Evolutionary conservation across 2,113 vertebrate genomes (phyloP).

Genomic region (Oncorhynchus gorbuscha): DNA sequence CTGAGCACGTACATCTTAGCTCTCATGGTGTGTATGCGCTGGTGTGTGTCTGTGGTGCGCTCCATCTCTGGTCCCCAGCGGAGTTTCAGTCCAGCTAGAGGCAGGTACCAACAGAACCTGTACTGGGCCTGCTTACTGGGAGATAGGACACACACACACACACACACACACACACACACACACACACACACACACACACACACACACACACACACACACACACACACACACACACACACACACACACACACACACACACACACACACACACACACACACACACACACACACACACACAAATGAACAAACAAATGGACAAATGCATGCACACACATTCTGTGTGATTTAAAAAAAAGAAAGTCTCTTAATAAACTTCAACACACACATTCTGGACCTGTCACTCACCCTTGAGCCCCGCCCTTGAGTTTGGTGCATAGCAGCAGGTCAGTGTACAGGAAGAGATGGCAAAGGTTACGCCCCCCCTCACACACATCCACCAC

Average conservation of each 20-base stretch:
- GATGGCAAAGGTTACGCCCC: constrained; percentile 65
- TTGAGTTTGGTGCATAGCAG: constrained; percentile 73
- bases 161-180: not conserved
- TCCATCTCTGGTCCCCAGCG: constrained; percentile 53
- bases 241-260: not conserved
- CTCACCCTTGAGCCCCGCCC: constrained; percentile 63
- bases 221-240: not conserved
- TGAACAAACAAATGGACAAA: not conserved
- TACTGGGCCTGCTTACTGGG: constrained; percentile 72
- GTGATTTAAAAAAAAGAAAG: no score
- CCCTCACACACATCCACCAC: constrained; percentile 67
- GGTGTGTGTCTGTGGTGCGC: constrained; percentile 43
- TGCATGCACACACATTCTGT: no score
- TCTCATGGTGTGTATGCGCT: constrained; percentile 60
- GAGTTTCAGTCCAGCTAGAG: constrained; percentile 65
- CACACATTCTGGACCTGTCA: not conserved
- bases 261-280: not conserved
- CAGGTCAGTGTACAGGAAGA: constrained; percentile 78
- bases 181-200: no score
- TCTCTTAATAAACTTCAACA: no score
- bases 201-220: not conserved
- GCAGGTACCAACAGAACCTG: constrained; percentile 75
- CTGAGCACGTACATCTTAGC: constrained; percentile 57
- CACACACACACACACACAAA: not conserved
- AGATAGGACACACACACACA: not conserved